These are phyloP conservation scores for Apomyelois bistriatella DNA, from an alignment of 2,888 invertebrate species.

Conservation along the genomic window DNA sequence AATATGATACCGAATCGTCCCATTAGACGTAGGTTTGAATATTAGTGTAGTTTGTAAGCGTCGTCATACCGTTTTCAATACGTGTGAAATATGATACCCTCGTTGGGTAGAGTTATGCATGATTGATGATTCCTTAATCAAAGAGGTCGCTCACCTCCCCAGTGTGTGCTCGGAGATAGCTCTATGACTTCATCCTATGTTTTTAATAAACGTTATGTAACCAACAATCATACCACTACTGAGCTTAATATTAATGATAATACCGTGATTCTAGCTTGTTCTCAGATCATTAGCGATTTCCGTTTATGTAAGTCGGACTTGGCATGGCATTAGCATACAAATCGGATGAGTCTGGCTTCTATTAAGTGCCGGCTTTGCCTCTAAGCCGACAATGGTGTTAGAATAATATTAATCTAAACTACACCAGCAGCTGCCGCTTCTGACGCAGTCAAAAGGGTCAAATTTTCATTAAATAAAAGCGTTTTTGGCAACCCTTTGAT, in stretches of 20 bases:
- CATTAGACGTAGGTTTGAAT: conserved; percentile 24
- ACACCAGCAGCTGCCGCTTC: conserved; percentile 56
- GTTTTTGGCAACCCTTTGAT: conserved; percentile 72
- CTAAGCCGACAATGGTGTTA: conserved; percentile 47
- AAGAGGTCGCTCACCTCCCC: conserved; percentile 56
- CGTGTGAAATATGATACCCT: conserved; percentile 62
- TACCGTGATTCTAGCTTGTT: conserved; percentile 20
- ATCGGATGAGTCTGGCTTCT: conserved; percentile 47
- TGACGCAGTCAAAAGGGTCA: conserved; percentile 47
- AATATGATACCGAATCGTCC: conserved; percentile 32
- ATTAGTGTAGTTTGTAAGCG: conserved; percentile 25
- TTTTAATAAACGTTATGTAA: conserved; percentile 49
- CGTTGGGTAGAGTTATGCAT: conserved; percentile 49
- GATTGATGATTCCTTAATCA: conserved; percentile 77
- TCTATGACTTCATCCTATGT: conserved; percentile 51
- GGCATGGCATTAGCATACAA: conserved; percentile 45
- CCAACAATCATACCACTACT: conserved; percentile 23
- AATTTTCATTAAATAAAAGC: conserved; percentile 53
- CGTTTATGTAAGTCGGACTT: conserved; percentile 21
- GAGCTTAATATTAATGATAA: conserved; percentile 23
- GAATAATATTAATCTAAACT: conserved; percentile 61
- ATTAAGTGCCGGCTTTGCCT: conserved; percentile 30
- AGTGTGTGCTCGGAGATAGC: conserved; percentile 40
- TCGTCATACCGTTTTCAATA: conserved; percentile 35
- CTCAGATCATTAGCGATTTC: conserved; percentile 20